Evolutionary conservation across 2,113 vertebrate species (phyloP).

Genomic region (Fregata magnificens): DNA sequence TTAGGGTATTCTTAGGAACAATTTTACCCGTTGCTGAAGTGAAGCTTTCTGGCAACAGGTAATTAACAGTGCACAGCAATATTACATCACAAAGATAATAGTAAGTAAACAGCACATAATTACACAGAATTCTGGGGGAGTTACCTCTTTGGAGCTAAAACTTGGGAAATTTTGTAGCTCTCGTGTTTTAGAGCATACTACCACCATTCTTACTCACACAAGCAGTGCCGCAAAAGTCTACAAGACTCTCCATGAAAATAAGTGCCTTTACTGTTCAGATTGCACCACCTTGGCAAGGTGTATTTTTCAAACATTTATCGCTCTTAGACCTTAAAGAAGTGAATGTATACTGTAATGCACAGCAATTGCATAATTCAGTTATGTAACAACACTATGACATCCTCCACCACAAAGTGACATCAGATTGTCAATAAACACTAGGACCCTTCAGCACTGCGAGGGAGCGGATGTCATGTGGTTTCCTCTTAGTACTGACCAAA

Average conservation of each 20-base stretch:
- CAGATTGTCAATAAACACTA: not conserved
- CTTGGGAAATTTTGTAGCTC: not conserved
- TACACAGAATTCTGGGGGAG: not conserved
- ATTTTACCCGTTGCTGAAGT: not conserved
- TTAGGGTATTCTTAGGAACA: not conserved
- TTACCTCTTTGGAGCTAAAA: not conserved
- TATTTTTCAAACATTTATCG: not conserved
- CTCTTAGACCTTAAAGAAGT: not conserved
- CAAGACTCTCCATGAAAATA: not conserved
- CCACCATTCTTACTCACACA: not conserved
- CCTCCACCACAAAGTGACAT: not conserved
- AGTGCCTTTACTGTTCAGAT: not conserved
- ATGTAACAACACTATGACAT: not conserved
- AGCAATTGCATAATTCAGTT: not conserved
- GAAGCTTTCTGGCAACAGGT: not conserved
- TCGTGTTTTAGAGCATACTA: not conserved
- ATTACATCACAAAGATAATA: not conserved
- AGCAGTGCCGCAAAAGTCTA: not conserved
- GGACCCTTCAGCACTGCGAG: not conserved
- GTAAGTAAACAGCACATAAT: not conserved
- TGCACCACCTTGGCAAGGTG: not conserved
- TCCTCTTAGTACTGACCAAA: not conserved
- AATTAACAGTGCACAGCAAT: not conserved
- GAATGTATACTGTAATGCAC: not conserved
- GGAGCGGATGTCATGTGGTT: not conserved